Evolutionary conservation across 2,888 invertebrate species (phyloP).

Genomic region (Apamea crenata): DNA sequence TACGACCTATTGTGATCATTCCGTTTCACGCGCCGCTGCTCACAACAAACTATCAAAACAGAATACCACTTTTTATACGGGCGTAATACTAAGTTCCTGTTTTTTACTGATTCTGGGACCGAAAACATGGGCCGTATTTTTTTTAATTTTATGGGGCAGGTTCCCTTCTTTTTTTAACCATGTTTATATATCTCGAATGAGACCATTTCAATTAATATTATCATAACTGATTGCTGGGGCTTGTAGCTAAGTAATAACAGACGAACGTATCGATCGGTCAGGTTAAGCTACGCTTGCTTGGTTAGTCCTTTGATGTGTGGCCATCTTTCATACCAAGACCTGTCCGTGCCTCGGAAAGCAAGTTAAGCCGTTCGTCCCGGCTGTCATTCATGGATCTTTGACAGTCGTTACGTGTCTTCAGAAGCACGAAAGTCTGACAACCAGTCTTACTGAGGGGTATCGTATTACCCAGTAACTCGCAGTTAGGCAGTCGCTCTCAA

Average conservation of each 20-base stretch:
- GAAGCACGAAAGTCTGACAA: neutral
- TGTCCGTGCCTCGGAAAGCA: neutral
- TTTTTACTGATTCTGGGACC: slow-evolving; percentile 7
- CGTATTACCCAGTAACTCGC: neutral
- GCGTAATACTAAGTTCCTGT: slow-evolving; percentile 1
- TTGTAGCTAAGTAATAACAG: neutral
- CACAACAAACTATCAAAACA: slow-evolving; percentile 47
- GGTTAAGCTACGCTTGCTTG: neutral
- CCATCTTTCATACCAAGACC: neutral
- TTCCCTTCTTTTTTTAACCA: neutral
- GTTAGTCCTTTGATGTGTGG: neutral
- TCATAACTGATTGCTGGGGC: neutral
- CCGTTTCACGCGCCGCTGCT: slow-evolving; percentile 57
- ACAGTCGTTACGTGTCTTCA: neutral
- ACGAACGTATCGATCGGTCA: neutral
- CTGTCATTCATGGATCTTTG: neutral
- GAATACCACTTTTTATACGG: neutral
- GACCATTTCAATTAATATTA: neutral
- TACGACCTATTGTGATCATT: slow-evolving; percentile 62
- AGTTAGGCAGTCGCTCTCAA: neutral
- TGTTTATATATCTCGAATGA: neutral
- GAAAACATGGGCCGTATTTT: slow-evolving; percentile 14
- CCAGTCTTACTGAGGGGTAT: neutral
- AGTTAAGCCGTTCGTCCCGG: neutral
- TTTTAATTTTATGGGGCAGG: neutral